These are phyloP conservation scores for Thrips palmi DNA, from an alignment of 1,140 invertebrate genomes.

Conservation along the genomic window DNA sequence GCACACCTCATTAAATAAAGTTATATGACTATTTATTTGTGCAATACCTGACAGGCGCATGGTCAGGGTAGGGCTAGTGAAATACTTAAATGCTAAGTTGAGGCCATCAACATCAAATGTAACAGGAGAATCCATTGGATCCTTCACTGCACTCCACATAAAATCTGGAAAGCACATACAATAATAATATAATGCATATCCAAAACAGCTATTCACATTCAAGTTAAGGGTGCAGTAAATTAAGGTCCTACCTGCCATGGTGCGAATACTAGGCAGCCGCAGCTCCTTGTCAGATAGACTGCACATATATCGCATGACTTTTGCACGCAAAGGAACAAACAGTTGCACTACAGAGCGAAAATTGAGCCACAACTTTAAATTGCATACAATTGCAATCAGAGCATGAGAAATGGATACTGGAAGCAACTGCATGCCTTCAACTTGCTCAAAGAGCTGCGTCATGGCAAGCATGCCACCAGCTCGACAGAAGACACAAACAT, in stretches of 20 bases:
- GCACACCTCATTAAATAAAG: conserved; percentile 73
- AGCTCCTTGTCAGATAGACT: conserved; percentile 80
- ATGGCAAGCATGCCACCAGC: conserved; percentile 70
- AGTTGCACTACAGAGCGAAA: conserved; percentile 72
- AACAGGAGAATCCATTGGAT: conserved; percentile 69
- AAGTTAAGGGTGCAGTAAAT: background rate
- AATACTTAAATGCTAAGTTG: conserved; percentile 85
- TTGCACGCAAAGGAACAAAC: conserved; percentile 66
- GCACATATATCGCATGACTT: conserved; percentile 83
- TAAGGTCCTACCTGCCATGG: conserved; percentile 55
- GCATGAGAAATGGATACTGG: conserved; percentile 76
- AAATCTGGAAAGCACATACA: conserved; percentile 40
- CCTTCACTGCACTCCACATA: conserved; percentile 85
- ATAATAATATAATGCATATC: too few relatives aligned
- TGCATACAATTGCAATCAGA: conserved; percentile 75
- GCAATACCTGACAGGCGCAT: conserved; percentile 79
- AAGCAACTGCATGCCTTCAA: conserved; percentile 49
- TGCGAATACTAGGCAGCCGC: conserved; percentile 62
- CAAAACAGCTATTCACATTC: too few relatives aligned
- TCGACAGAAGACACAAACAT: conserved; percentile 82
- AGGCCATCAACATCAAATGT: conserved; percentile 79
- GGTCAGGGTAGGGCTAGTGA: conserved; percentile 78
- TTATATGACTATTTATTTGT: conserved; percentile 89
- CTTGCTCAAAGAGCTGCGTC: conserved; percentile 60
- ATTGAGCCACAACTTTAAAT: conserved; percentile 88